Evolutionary conservation across 1,140 invertebrate genomes (phyloP), one percentile per base, ranked within the genome.

Genomic region (Plectrocnemia conspersa): DNA sequence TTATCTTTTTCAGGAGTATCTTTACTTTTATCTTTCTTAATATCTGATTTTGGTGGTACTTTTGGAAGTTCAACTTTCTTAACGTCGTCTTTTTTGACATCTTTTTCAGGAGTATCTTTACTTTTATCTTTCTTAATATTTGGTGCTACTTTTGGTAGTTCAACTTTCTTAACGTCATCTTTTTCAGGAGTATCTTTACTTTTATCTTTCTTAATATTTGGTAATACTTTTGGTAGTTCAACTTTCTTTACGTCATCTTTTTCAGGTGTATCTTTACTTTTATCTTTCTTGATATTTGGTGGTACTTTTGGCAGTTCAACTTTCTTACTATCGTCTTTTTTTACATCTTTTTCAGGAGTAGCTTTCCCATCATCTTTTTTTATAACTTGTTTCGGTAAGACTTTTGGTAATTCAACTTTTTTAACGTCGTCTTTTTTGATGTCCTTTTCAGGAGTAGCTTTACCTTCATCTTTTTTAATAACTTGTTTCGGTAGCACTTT

Each of bases 381-480:
- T 9, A 2, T 16, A 33, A n/a, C 18, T 19, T 23, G 11, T 52
- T 52, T 24, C n/a, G 5, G n/a, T 38, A 25, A 19, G 5, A 25
- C 35, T 6, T 16, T 19, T 13, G 33, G 10, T 52, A 23, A 11
- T 4, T 15, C 29, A 22, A 24, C 7, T 40, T 38, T 29, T 19
- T 7, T 4, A n/a, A 32, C 4, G 2, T 57, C 25, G 18, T 45
- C 40, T 33, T 47, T 40, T 40, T 44, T 24, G 13, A 44, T 45
- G 22, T 19, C 44, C 22, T 32, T 22, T 42, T 21, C 53, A 35
- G 42, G 24, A 35, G 38, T 52, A 54, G 55, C 27, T 41, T 62
- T 23, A 53, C 56, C 27, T 22, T 64, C 41, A 55, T 58, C 58
- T 55, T 61, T 58, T 48, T 22, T 44, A 54, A 46, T 55, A 36